A percentile compares a stretch with the other conserved stretches of the same genome.
Evolutionary conservation across 2,113 vertebrate species (phyloP).

Genomic region (Myiozetetes cayanensis): DNA sequence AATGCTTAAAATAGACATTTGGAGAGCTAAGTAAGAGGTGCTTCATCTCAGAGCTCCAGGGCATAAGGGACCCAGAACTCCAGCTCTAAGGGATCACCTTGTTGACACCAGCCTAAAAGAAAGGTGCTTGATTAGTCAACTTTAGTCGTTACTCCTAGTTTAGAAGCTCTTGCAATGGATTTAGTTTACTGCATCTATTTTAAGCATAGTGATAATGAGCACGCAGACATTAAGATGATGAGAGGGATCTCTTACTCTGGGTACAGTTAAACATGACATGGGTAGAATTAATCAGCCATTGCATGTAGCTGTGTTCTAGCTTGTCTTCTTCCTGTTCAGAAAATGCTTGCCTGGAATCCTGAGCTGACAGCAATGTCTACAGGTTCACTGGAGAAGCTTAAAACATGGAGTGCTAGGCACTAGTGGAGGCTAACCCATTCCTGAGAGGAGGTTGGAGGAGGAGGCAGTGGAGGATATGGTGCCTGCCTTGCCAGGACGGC

Average conservation of each 20-base stretch:
- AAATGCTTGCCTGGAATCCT: constrained; percentile 55
- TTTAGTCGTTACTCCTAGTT: constrained; percentile 10
- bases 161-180: constrained; percentile 58
- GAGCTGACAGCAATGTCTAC: constrained; percentile 66
- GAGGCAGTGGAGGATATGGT: constrained; percentile 40
- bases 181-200: constrained; percentile 33
- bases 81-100: constrained; percentile 50
- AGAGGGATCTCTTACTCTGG: constrained; percentile 22
- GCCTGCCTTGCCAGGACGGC: background rate
- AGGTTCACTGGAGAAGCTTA: constrained; percentile 66
- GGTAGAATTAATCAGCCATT: constrained; percentile 52
- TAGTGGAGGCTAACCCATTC: constrained; percentile 71
- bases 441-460: constrained; percentile 64
- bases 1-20: constrained; percentile 65
- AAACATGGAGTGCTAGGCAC: constrained; percentile 74
- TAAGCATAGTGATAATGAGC: background rate
- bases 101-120: constrained; percentile 62
- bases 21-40: constrained; percentile 60
- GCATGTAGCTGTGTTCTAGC: constrained; percentile 21
- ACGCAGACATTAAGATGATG: background rate
- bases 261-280: constrained; percentile 14
- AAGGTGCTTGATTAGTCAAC: constrained; percentile 41
- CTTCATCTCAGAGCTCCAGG: constrained; percentile 64
- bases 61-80: constrained; percentile 10
- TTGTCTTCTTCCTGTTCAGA: constrained; percentile 46